Base-by-base conservation (phyloP, 2,797 vertebrate genomes). In the Gorsachius magnificus region DNA sequence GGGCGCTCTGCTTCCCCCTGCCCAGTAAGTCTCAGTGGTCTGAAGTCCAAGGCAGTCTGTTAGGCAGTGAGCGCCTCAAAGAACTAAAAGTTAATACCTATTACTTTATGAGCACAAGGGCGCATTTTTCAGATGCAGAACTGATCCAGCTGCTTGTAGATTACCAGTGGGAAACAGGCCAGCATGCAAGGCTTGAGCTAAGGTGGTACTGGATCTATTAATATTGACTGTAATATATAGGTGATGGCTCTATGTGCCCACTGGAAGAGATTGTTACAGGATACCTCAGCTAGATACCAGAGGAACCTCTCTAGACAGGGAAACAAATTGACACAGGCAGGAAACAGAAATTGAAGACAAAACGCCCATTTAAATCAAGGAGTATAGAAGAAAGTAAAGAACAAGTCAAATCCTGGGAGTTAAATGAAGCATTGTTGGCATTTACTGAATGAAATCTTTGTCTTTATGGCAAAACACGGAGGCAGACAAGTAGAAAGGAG, bases 221-320 rank as follows among this genome's bases (percentile, higher is more conserved):
- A n/a, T 51, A 35, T 18, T 74, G 28, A 68, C 16, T 4, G 1
- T 22, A 64, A 53, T 0, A 6, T 28, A 16, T 0, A 29, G 19
- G 26, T 33, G 11, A 35, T 51, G 18, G 33, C 7, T 77, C 11
- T 6, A 1, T 31, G 26, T 26, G n/a, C 13, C 69, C 11, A 0
- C 35, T 74, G 60, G 57, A 90, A 78, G 5, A 51, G 29, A 19
- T 9, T 54, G 15, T 26, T 58, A 80, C 19, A 72, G 35, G 24
- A 10, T 72, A 6, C 11, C 45, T 76, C 68, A 80, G 12, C 36
- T 51, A 24, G 16, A 77, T 33, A 69, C 26, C 60, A 83, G 18
- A 74, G 35, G 36, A 92, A 61, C 29, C 13, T 24, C 72, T 77
- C 60, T 36, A 50, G 43, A 22, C 16, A 61, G 26, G 18, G 22